Conservation (phyloP, 2,888 invertebrate species). For the Microplitis deprimator region DNA sequence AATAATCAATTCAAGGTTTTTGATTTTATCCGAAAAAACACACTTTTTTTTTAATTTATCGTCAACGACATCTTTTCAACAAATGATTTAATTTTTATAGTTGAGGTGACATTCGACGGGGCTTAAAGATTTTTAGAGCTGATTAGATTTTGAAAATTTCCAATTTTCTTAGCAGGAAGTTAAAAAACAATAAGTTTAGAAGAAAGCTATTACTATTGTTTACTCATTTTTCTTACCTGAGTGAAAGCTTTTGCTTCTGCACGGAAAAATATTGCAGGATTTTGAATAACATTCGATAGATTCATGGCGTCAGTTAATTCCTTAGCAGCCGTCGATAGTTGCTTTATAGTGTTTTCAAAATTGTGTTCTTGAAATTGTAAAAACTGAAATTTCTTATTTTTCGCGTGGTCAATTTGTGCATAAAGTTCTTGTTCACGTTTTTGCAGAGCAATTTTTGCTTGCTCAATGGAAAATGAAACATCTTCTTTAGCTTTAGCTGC, state of each 20-base stretch:
- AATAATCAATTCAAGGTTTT: too few relatives aligned
- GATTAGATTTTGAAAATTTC: too few relatives aligned
- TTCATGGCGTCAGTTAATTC: not conserved
- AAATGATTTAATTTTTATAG: too few relatives aligned
- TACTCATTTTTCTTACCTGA: not conserved
- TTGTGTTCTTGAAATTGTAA: not conserved
- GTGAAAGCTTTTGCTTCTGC: not conserved
- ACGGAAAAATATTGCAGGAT: not conserved
- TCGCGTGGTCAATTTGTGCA: not conserved
- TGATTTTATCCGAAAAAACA: too few relatives aligned
- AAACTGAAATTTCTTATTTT: not conserved
- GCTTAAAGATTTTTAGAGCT: too few relatives aligned
- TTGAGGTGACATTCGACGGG: too few relatives aligned
- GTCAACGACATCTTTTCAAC: too few relatives aligned
- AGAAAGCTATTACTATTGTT: slow-evolving; percentile 57
- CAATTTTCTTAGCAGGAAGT: too few relatives aligned
- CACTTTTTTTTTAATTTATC: too few relatives aligned
- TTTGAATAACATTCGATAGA: not conserved
- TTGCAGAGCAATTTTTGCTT: not conserved
- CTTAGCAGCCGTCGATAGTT: not conserved
- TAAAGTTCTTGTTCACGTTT: not conserved
- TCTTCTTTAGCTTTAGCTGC: not conserved
- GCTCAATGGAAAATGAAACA: not conserved
- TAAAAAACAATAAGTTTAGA: too few relatives aligned
- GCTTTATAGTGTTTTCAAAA: not conserved